These are phyloP conservation scores for Apis mellifera DNA, from an alignment of 1,140 invertebrate species.

Conservation along the genomic window Amel_HAv3.1 CM009935.2:9344001-9344500, in stretches of 20 bases:
- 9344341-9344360: background rate
- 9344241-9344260: constrained; percentile 49
- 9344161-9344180: constrained; percentile 17
- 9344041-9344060: background rate
- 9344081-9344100: background rate
- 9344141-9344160: background rate
- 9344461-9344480: constrained; percentile 61
- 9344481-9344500: constrained; percentile 70
- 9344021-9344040: background rate
- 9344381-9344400: constrained; percentile 75
- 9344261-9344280: constrained; percentile 4
- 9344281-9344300: background rate
- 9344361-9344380: constrained; percentile 39
- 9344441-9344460: constrained; percentile 68
- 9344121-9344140: background rate
- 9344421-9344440: constrained; percentile 66
- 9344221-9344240: constrained; percentile 6
- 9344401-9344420: constrained; percentile 56
- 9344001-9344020: constrained; percentile 24
- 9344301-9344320: background rate
- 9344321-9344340: constrained; percentile 26
- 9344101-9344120: too few relatives aligned
- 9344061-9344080: background rate
- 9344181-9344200: background rate
- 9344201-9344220: constrained; percentile 14